Conservation (phyloP, 2,113 vertebrate species). For the Rhineura floridana region DNA sequence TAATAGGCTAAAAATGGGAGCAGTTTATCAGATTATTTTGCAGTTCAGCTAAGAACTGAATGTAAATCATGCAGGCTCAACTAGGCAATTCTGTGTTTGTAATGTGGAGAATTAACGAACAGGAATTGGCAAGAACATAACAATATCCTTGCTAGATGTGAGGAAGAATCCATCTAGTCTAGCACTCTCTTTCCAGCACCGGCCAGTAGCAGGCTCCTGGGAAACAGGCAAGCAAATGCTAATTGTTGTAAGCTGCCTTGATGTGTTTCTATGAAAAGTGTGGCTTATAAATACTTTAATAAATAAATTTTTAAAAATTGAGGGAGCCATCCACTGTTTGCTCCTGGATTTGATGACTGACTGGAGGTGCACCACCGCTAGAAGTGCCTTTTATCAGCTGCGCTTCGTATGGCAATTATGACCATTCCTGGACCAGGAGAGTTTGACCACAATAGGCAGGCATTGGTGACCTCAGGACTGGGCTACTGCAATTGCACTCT, state of each 20-base stretch:
- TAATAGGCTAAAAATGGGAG: background rate
- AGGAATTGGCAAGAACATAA: background rate
- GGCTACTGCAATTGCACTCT: too few species aligned
- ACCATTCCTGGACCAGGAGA: too few species aligned
- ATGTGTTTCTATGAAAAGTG: too few species aligned
- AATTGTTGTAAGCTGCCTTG: too few species aligned
- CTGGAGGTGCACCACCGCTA: background rate
- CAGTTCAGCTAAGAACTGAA: background rate
- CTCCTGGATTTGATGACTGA: too few species aligned
- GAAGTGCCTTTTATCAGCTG: too few species aligned
- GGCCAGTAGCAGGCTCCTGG: background rate
- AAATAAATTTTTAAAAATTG: too few species aligned
- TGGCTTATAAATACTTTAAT: too few species aligned
- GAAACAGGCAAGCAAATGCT: background rate
- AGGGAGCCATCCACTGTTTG: too few species aligned
- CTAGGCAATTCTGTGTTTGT: conserved; percentile 8
- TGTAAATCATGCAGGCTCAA: background rate
- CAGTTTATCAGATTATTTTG: conserved; percentile 32
- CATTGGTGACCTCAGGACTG: too few species aligned
- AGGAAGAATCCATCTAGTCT: background rate
- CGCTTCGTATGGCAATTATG: too few species aligned
- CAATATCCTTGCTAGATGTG: background rate
- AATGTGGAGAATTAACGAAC: background rate
- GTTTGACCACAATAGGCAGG: too few species aligned
- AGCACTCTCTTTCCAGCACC: background rate